Evolutionary conservation across 2,113 vertebrate species (phyloP).

Genomic region (Himantopus leucocephalus): DNA sequence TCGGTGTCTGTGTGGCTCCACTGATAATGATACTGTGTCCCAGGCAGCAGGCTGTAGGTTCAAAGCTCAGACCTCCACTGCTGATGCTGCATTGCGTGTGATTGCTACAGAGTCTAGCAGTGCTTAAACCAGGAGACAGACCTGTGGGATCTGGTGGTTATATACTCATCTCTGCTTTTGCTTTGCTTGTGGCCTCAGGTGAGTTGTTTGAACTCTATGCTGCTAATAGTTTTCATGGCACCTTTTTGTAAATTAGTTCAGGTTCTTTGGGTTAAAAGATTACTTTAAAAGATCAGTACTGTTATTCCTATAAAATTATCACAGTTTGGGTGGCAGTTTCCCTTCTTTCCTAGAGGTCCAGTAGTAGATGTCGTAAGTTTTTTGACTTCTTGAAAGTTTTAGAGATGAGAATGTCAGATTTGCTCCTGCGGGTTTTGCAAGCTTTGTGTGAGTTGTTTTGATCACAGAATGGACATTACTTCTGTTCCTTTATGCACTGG

Average conservation of each 20-base stretch:
- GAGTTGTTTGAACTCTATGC: not conserved
- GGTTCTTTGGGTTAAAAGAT: not conserved
- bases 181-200: constrained; percentile 30
- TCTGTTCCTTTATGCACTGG: not conserved
- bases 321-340: not conserved
- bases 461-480: not conserved
- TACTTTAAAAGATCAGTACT: not conserved
- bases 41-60: not conserved
- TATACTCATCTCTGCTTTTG: not conserved
- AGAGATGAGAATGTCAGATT: not conserved
- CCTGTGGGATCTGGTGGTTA: not conserved
- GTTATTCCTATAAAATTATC: not conserved
- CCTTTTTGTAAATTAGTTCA: not conserved
- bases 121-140: not conserved
- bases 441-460: not conserved
- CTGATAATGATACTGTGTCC: constrained; percentile 9
- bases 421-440: not conserved
- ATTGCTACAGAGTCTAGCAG: not conserved
- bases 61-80: constrained; percentile 51
- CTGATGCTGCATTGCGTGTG: constrained; percentile 4
- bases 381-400: not conserved
- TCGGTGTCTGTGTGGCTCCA: not conserved
- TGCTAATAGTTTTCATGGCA: not conserved
- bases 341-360: not conserved
- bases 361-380: not conserved